Evolutionary conservation across 1,140 invertebrate genomes (phyloP).

Genomic region (Maniola jurtina): DNA sequence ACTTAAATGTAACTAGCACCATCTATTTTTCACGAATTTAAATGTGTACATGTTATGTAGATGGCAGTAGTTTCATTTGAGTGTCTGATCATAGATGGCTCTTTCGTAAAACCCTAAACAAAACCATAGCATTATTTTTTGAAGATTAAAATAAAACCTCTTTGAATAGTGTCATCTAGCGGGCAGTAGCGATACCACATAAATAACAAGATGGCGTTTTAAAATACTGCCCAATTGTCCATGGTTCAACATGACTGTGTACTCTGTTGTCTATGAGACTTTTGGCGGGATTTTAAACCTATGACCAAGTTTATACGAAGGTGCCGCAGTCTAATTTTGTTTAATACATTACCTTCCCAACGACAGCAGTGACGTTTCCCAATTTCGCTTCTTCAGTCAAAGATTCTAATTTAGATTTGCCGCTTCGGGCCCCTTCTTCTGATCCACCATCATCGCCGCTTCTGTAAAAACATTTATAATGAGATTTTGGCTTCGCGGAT

Average conservation of each 20-base stretch:
- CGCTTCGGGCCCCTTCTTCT: slow-evolving; percentile 67
- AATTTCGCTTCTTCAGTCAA: slow-evolving; percentile 76
- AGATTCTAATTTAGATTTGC: slow-evolving; percentile 73
- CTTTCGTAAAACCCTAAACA: background rate
- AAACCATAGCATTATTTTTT: too few species aligned
- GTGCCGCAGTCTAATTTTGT: too few species aligned
- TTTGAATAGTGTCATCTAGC: too few species aligned
- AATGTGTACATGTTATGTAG: background rate
- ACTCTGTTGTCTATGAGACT: too few species aligned
- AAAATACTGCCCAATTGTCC: too few species aligned
- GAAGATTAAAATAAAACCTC: too few species aligned
- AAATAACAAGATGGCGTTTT: too few species aligned
- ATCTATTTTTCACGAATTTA: background rate
- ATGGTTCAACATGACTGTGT: too few species aligned
- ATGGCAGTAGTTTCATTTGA: background rate
- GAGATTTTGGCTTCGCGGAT: background rate
- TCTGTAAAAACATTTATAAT: slow-evolving; percentile 31
- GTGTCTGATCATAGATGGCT: background rate
- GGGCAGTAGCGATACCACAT: too few species aligned
- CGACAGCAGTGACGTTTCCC: slow-evolving; percentile 74
- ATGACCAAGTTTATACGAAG: background rate
- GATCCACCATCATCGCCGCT: slow-evolving; percentile 69
- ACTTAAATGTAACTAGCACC: background rate
- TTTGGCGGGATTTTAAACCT: too few species aligned
- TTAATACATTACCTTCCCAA: slow-evolving; percentile 78